Conservation (phyloP, 2,888 invertebrate genomes). For the Trichopoda pennipes region DNA sequence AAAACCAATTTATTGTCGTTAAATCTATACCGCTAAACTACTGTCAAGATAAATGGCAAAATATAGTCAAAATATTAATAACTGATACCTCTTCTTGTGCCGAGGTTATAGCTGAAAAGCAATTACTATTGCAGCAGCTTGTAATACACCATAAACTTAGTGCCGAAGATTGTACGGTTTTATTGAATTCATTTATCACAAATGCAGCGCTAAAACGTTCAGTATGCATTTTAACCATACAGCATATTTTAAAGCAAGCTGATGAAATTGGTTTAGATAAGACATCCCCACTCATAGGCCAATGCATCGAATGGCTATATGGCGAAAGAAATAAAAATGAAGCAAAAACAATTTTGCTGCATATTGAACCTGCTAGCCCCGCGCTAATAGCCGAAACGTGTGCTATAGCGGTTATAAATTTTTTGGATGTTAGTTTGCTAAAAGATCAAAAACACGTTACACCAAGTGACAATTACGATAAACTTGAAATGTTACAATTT, state of each 20-base stretch:
- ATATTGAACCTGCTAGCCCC: constrained; percentile 74
- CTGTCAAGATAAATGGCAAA: constrained; percentile 71
- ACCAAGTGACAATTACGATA: neutral
- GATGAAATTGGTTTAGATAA: constrained; percentile 75
- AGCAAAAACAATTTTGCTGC: constrained; percentile 73
- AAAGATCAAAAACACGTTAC: neutral
- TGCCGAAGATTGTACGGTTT: constrained; percentile 68
- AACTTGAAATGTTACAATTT: constrained; percentile 71
- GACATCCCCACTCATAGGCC: constrained; percentile 71
- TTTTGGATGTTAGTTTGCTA: constrained; percentile 71
- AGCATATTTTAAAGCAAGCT: constrained; percentile 73
- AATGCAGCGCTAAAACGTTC: constrained; percentile 74
- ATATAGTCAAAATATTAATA: constrained; percentile 73
- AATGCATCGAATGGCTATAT: constrained; percentile 75
- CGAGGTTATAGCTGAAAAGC: constrained; percentile 75
- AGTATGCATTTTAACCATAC: constrained; percentile 76
- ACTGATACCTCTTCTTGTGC: constrained; percentile 71
- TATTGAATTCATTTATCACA: constrained; percentile 73
- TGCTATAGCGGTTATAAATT: constrained; percentile 77
- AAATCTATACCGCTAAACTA: constrained; percentile 63
- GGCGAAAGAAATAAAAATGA: constrained; percentile 71
- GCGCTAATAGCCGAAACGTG: constrained; percentile 76
- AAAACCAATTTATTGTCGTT: constrained; percentile 64
- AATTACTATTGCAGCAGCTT: constrained; percentile 73
- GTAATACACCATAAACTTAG: constrained; percentile 73